Evolutionary conservation across 2,113 vertebrate genomes (phyloP).

Genomic region (Nothocercus julius): DNA sequence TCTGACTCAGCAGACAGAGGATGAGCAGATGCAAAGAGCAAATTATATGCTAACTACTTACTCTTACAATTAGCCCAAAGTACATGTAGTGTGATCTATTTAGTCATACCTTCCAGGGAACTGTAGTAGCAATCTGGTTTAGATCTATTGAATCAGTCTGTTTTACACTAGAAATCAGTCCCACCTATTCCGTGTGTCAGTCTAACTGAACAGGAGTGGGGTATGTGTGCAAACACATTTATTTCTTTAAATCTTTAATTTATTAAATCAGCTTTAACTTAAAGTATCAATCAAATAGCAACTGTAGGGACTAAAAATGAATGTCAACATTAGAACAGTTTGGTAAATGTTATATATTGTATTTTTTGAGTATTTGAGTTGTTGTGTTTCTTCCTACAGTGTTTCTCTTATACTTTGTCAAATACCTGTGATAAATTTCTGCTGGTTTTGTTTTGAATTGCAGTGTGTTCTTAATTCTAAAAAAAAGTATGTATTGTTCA

Average conservation of each 20-base stretch:
- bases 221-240: background rate
- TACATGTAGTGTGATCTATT: background rate
- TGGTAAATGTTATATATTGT: background rate
- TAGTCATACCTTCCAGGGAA: background rate
- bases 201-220: background rate
- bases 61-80: too few species aligned
- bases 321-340: background rate
- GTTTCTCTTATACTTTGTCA: background rate
- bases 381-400: background rate
- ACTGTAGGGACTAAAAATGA: background rate
- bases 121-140: background rate
- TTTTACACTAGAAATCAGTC: background rate
- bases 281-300: background rate
- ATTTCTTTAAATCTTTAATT: background rate
- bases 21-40: background rate
- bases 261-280: background rate
- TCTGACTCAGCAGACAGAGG: background rate
- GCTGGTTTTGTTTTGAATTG: background rate
- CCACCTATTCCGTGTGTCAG: background rate
- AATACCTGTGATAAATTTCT: background rate
- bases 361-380: background rate
- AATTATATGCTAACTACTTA: background rate
- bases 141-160: background rate
- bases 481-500: background rate
- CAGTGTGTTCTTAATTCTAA: background rate